phyloP scores from a whole-genome alignment of 2,113 vertebrate species.

The Pelecanoides urinatrix region DNA sequence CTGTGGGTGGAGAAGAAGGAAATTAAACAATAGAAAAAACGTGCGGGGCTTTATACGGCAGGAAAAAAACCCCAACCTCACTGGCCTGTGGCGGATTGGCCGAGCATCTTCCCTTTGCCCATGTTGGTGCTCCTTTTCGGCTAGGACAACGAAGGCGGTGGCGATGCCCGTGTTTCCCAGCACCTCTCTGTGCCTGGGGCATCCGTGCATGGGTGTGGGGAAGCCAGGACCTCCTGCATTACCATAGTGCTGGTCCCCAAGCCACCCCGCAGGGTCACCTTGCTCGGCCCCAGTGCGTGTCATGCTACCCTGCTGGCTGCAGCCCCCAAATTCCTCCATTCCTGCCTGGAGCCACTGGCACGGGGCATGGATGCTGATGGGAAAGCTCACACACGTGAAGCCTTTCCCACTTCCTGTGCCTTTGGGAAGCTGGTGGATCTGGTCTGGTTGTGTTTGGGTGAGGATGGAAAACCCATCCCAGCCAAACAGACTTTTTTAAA shows the following conservation, averaged over 20 bases:
- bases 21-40: slow-evolving; percentile 64
- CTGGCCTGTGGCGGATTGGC: not conserved
- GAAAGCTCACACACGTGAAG: fast-evolving
- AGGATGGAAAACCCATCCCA: not conserved
- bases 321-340: not conserved
- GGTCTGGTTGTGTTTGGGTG: not conserved
- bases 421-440: not conserved
- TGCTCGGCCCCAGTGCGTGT: fast-evolving
- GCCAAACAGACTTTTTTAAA: not conserved
- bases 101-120: not conserved
- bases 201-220: not conserved
- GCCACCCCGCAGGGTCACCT: not conserved
- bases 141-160: not conserved
- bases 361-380: fast-evolving
- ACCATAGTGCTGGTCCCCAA: fast-evolving
- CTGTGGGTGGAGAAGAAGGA: slow-evolving; percentile 47
- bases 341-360: fast-evolving
- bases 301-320: fast-evolving
- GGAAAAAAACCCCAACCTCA: not conserved
- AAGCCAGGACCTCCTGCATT: not conserved
- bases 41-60: not conserved
- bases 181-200: fast-evolving
- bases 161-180: fast-evolving
- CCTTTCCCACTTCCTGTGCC: not conserved
- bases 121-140: not conserved